Evolutionary conservation across 1,140 invertebrate species (phyloP).

Genomic region (Oreohelix idahoensis): DNA sequence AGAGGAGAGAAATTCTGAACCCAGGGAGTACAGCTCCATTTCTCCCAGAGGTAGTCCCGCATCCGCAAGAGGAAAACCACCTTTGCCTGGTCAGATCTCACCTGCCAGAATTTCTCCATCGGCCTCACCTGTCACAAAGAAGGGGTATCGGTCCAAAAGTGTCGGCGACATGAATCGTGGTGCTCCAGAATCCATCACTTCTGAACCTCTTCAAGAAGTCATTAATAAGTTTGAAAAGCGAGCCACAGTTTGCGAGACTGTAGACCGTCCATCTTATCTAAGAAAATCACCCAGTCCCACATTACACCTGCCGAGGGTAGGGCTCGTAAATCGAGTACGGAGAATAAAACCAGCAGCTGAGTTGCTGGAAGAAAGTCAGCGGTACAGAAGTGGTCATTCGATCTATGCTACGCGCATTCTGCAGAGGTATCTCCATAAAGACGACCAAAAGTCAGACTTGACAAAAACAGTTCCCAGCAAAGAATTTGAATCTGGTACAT

Average conservation of each 20-base stretch:
- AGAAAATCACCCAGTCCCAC: conserved; percentile 51
- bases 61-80: conserved; percentile 42
- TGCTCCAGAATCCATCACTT: background rate
- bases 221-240: conserved; percentile 42
- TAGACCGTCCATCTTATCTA: conserved; percentile 38
- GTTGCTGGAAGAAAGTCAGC: conserved; percentile 64
- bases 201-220: conserved; percentile 30
- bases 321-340: conserved; percentile 46
- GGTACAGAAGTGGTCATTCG: conserved; percentile 64
- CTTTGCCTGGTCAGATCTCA: conserved; percentile 40
- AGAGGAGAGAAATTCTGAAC: conserved; percentile 32
- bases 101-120: conserved; percentile 42
- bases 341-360: conserved; percentile 66
- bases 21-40: conserved; percentile 13
- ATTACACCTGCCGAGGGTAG: conserved; percentile 46
- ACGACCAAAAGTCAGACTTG: background rate
- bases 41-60: conserved; percentile 41
- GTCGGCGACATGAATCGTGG: conserved; percentile 37
- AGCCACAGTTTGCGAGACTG: conserved; percentile 43
- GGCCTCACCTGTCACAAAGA: background rate
- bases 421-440: conserved; percentile 56
- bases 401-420: conserved; percentile 60
- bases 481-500: conserved; percentile 59
- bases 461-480: background rate
- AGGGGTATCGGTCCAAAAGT: conserved; percentile 43